Evolutionary conservation across 1,140 invertebrate species (phyloP).

Genomic region (Heliconius melpomene): DNA sequence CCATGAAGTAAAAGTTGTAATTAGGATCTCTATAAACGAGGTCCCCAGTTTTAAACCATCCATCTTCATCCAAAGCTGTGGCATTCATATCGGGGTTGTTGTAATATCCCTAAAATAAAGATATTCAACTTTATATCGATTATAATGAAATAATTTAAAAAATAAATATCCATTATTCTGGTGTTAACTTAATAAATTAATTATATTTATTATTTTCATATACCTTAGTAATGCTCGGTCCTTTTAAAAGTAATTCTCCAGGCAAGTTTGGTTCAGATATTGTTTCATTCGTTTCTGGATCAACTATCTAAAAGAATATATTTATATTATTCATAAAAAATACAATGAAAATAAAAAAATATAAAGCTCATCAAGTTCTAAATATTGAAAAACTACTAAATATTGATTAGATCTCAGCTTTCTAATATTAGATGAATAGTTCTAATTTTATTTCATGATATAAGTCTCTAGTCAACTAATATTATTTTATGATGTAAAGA

Average conservation of each 20-base stretch:
- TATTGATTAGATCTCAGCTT: too few species aligned
- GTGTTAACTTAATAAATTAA: too few species aligned
- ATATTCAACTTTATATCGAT: neutral
- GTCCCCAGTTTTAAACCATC: neutral
- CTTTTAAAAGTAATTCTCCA: slow-evolving; percentile 11
- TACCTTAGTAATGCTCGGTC: neutral
- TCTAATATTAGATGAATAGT: too few species aligned
- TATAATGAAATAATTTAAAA: neutral
- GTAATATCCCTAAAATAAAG: neutral
- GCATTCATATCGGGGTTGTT: neutral
- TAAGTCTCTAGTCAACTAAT: too few species aligned
- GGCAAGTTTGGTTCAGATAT: neutral
- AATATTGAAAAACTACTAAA: too few species aligned
- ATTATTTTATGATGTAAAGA: too few species aligned
- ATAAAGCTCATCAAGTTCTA: too few species aligned
- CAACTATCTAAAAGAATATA: neutral
- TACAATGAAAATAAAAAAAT: neutral
- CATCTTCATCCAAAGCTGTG: neutral
- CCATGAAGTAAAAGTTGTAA: neutral
- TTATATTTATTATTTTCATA: too few species aligned
- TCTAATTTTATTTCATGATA: too few species aligned
- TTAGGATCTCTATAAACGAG: neutral
- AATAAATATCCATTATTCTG: too few species aligned
- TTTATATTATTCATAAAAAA: neutral
- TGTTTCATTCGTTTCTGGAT: neutral